Conservation (phyloP, 2,888 invertebrate genomes). For the Zootermopsis nevadensis region DNA sequence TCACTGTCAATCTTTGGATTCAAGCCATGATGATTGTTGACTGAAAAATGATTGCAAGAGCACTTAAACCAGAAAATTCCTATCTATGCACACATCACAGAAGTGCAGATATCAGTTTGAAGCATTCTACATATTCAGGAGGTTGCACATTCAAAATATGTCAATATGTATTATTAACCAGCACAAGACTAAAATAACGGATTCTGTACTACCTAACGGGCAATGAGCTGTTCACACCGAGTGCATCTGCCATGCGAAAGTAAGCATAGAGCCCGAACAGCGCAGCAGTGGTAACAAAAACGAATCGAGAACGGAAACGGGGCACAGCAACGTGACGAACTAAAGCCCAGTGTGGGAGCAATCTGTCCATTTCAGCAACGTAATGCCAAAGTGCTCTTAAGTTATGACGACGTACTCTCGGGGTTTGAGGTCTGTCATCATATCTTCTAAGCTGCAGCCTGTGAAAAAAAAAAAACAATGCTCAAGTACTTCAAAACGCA, state of each 20-base stretch:
- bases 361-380: conserved; percentile 5
- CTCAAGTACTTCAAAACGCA: no score
- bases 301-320: conserved; percentile 62
- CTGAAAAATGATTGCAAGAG: neutral
- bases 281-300: conserved; percentile 70
- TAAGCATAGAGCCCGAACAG: conserved; percentile 71
- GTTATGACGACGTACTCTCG: conserved; percentile 8
- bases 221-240: conserved; percentile 30
- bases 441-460: conserved; percentile 51
- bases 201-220: conserved; percentile 43
- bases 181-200: neutral
- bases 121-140: neutral
- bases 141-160: no score
- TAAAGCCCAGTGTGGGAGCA: conserved; percentile 39
- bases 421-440: conserved; percentile 48
- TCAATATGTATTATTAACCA: no score
- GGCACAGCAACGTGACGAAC: conserved; percentile 60
- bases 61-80: neutral
- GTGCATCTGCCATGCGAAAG: conserved; percentile 57
- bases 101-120: neutral
- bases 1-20: no score
- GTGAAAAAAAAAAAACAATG: conserved; percentile 8
- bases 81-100: neutral
- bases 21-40: neutral
- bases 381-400: conserved; percentile 14